Base-by-base conservation (phyloP, 2,888 invertebrate species). In the Acrobasis suavella region DNA sequence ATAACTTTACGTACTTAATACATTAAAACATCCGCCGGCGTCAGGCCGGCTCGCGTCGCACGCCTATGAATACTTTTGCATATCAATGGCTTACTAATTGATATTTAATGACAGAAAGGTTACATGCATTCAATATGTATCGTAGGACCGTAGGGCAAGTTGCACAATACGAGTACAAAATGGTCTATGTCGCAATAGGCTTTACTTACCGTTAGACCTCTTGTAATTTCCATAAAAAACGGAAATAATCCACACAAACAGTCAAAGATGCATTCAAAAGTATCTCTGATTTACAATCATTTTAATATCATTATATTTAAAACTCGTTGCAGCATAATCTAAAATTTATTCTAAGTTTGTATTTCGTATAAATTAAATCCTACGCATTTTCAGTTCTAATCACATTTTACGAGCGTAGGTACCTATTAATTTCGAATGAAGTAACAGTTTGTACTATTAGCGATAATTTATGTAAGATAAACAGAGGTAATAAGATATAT, bases 61-160 rank as follows among this genome's bases (percentile, higher is more conserved):
- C 61, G 64, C 62, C 22, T 54, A 54, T 63, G 65, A 66, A 65
- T 68, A 60, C 56, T 37, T 67, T 67, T 65, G 62, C 71, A 69
- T 71, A 66, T 55, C 65, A 64, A 67, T 66, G 42, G 38, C 55
- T 17, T 32, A 62, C 59, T 61, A 50, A 62, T 60, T 60, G 61
- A 64, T 64, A 64, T 63, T 67, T 58, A 67, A 67, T 65, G 66
- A 64, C 67, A 66, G 55, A 64, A 65, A 64, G 64, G 63, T 69
- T 65, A 63, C 62, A 58, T 58, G 62, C 42, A 14, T 60, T 51
- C n/a, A 46, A 58, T 60, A 64, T 60, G 65, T 63, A 2, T 32
- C 32, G 32, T 7, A 32, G 32, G 5, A 62, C 51, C 51, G 55
- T 64, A 64, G 64, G 67, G 65, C 62, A 14, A 14, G 56, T 69